Base-by-base conservation (phyloP, 1,140 invertebrate genomes). In the Monomorium pharaonis region DNA sequence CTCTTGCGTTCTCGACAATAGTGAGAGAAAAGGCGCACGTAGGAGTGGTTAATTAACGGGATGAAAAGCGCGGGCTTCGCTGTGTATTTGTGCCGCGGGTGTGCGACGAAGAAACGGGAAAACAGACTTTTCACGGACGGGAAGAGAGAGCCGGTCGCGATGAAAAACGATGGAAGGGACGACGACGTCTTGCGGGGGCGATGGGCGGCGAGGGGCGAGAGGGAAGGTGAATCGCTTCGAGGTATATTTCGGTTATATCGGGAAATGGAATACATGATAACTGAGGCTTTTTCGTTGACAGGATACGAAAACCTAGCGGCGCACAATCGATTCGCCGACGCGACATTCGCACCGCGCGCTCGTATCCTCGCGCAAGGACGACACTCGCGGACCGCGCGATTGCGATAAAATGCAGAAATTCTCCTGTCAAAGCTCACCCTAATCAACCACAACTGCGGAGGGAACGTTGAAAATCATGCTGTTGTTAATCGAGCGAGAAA, bases 251-350 rank as follows among this genome's bases (percentile, higher is more conserved):
- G 42, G 63, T 37, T 87, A 65, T 89, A 89, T 87, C 75, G 62
- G 84, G 88, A 84, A 89, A 89, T 87, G 88, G 89, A 90, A 89
- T 89, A 90, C 85, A 80, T 85, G 85, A 90, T 89, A 89, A 56
- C 69, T 86, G 76, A 89, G 44, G 16, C 30, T 54, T 77, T 62
- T 16, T 10, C 58, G 21, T 84, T 65, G 56, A 77, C 30, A 24
- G 30, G 49, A 3, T 76, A 75, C 58, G 56, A 63, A 88, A 70
- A 65, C 16, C 18, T 51, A 33, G 44, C 37, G 58, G 42, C 37
- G 14, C 37, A 6, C 21, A 9, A n/a, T 21, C 10, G 47, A 69
- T 27, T 80, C 18, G 37, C n/a, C 56, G 56, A 76, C 37, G 56
- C 30, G 14, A 37, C 42, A 76, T 33, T 76, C 16, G 37, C 18